Conservation (phyloP, 2,797 vertebrate species). For the Amphiprion clarkii region DNA sequence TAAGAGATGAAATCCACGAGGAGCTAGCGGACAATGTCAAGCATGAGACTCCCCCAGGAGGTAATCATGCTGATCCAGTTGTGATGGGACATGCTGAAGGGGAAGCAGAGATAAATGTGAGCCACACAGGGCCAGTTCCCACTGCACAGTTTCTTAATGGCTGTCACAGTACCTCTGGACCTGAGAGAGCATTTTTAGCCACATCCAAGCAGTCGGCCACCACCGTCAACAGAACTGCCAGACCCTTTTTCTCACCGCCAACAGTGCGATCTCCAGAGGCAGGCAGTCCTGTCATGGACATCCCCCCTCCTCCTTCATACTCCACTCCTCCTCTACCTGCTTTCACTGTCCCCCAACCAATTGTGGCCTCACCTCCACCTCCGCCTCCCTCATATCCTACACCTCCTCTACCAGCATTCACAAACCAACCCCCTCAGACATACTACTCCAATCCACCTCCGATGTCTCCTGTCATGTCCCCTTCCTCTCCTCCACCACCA, state of each 20-base stretch:
- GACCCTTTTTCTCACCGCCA: slow-evolving; percentile 90
- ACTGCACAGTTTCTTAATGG: slow-evolving; percentile 77
- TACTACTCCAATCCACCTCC: slow-evolving; percentile 69
- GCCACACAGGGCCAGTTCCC: slow-evolving; percentile 58
- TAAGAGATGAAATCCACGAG: slow-evolving; percentile 49
- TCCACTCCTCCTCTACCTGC: slow-evolving; percentile 80
- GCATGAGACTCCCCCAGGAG: slow-evolving; percentile 60
- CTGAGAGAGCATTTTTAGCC: slow-evolving; percentile 74
- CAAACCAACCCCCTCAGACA: slow-evolving; percentile 71
- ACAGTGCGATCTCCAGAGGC: slow-evolving; percentile 70
- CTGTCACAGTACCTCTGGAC: slow-evolving; percentile 73
- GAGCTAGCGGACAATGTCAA: slow-evolving; percentile 59
- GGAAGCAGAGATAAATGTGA: slow-evolving; percentile 64
- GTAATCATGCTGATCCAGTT: slow-evolving; percentile 56
- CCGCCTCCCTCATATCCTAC: slow-evolving; percentile 83
- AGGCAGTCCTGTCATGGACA: slow-evolving; percentile 69
- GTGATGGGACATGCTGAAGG: slow-evolving; percentile 53
- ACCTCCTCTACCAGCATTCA: slow-evolving; percentile 81
- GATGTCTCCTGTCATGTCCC: slow-evolving; percentile 65
- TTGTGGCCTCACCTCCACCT: slow-evolving; percentile 77
- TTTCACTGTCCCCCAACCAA: slow-evolving; percentile 62
- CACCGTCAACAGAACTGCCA: slow-evolving; percentile 93
- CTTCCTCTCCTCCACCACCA: slow-evolving; percentile 43
- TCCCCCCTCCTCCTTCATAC: slow-evolving; percentile 88
- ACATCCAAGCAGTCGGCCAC: slow-evolving; percentile 81